phyloP scores from a whole-genome alignment of 2,797 vertebrate genomes.

The Pseudopleuronectes americanus region DNA sequence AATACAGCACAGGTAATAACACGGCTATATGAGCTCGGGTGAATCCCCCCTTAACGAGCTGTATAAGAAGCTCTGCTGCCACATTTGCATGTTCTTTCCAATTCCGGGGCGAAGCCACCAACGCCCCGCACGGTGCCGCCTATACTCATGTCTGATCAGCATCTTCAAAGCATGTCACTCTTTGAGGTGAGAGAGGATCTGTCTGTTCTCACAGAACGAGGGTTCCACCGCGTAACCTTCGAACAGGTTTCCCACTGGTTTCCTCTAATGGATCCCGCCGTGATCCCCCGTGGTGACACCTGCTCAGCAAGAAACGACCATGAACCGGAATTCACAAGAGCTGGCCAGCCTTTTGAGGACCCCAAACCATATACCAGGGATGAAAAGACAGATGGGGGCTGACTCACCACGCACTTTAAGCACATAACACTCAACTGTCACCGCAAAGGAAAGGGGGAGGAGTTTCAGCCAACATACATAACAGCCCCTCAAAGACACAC shows the following conservation, averaged over 20 bases:
- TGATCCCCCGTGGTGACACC: conserved; percentile 37
- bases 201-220: conserved; percentile 5
- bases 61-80: background rate
- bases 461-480: conserved; percentile 4
- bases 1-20: too few relatives aligned
- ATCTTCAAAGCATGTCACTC: conserved; percentile 3
- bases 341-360: conserved; percentile 30
- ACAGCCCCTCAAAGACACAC: background rate
- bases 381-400: conserved; percentile 33
- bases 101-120: background rate
- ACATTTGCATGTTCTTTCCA: conserved; percentile 1
- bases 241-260: conserved; percentile 26
- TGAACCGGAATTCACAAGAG: conserved; percentile 29
- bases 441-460: background rate
- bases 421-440: conserved; percentile 14
- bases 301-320: conserved; percentile 28
- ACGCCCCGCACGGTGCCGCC: background rate
- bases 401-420: conserved; percentile 19
- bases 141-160: conserved; percentile 5
- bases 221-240: conserved; percentile 22
- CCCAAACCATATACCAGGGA: background rate
- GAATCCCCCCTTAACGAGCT: too few relatives aligned
- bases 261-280: conserved; percentile 18
- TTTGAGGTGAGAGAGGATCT: conserved; percentile 20
- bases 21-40: too few relatives aligned